These are phyloP conservation scores for Sisyra terminalis DNA, from an alignment of 2,888 invertebrate genomes.

Conservation along the genomic window DNA sequence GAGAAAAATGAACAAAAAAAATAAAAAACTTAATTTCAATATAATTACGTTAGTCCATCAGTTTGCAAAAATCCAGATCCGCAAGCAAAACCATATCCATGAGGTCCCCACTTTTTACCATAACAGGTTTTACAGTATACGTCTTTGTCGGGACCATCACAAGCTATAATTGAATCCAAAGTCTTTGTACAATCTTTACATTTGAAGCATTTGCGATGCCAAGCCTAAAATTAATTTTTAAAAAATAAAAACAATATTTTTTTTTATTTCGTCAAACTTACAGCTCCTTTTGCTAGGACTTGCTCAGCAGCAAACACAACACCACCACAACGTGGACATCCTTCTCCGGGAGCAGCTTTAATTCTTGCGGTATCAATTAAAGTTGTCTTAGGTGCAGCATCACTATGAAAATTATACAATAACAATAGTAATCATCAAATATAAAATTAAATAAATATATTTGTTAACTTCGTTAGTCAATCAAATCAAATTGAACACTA, in stretches of 20 bases:
- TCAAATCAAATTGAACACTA: neutral
- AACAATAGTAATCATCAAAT: neutral
- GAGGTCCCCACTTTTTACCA: conserved; percentile 95
- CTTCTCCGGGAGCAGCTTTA: conserved; percentile 68
- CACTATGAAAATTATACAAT: conserved; percentile 29
- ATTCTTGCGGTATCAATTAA: conserved; percentile 66
- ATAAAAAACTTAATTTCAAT: neutral
- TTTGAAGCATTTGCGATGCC: conserved; percentile 90
- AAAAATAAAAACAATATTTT: neutral
- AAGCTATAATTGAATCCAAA: conserved; percentile 88
- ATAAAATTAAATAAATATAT: neutral
- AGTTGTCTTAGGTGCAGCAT: conserved; percentile 58
- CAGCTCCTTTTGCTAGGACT: conserved; percentile 65
- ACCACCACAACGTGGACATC: conserved; percentile 80
- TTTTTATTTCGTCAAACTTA: neutral
- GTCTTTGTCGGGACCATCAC: conserved; percentile 84
- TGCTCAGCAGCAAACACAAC: conserved; percentile 89
- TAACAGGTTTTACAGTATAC: conserved; percentile 96
- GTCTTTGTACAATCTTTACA: conserved; percentile 86
- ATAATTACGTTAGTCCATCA: conserved; percentile 68
- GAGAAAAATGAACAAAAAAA: conserved; percentile 8
- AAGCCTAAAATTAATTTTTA: conserved; percentile 33
- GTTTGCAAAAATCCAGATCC: conserved; percentile 89
- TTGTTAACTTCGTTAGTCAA: no score
- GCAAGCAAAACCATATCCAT: conserved; percentile 90